phyloP scores from a whole-genome alignment of 2,888 invertebrate genomes.

The Julus scandinavius region DNA sequence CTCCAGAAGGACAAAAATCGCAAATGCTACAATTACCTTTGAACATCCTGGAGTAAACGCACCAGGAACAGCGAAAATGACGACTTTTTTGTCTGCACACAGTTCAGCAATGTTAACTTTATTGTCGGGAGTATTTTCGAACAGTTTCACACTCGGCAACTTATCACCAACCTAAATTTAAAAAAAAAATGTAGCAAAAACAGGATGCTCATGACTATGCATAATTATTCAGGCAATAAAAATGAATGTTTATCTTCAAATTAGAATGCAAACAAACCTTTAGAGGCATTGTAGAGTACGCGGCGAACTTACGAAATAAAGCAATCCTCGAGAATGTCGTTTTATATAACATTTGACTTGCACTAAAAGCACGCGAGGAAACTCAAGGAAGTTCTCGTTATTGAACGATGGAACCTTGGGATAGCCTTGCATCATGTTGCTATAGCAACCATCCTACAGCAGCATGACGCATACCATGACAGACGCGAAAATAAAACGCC shows the following conservation, averaged over 20 bases:
- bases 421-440: background rate
- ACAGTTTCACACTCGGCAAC: slow-evolving; percentile 81
- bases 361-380: background rate
- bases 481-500: background rate
- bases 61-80: slow-evolving; percentile 92
- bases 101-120: slow-evolving; percentile 82
- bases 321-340: background rate
- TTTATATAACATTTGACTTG: slow-evolving; percentile 16
- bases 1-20: too few relatives aligned
- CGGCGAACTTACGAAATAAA: background rate
- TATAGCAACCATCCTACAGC: background rate
- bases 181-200: background rate
- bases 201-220: background rate
- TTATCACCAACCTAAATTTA: slow-evolving; percentile 81
- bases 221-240: background rate
- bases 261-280: slow-evolving; percentile 20
- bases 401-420: slow-evolving; percentile 20
- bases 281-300: background rate
- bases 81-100: slow-evolving; percentile 81
- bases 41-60: slow-evolving; percentile 96
- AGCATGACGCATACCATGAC: background rate
- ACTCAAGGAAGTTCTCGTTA: too few relatives aligned
- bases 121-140: slow-evolving; percentile 85
- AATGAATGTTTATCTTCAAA: background rate
- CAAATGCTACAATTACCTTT: slow-evolving; percentile 72